A percentile compares a stretch with the other conserved stretches of the same genome.
These are phyloP conservation scores for Congeria kusceri DNA, from an alignment of 2,888 invertebrate species.

Conservation along the genomic window DNA sequence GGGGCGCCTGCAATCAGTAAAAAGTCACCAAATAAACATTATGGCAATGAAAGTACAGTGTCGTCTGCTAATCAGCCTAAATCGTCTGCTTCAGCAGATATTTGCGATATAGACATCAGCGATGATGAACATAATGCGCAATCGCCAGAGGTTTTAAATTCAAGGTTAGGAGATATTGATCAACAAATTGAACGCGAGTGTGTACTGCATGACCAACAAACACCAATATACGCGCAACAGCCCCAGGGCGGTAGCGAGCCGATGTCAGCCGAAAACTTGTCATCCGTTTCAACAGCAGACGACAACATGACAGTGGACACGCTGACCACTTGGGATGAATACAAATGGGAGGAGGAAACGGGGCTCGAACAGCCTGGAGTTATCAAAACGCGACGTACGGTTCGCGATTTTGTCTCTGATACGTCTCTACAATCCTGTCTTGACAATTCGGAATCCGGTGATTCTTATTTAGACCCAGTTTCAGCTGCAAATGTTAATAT, in stretches of 20 bases:
- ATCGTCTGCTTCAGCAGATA: slow-evolving; percentile 48
- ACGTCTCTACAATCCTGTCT: neutral
- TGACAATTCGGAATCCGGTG: neutral
- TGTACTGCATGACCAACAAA: slow-evolving; percentile 35
- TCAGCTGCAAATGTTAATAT: slow-evolving; percentile 4
- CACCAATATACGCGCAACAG: slow-evolving; percentile 28
- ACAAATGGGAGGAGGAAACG: slow-evolving; percentile 69
- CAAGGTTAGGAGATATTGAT: slow-evolving; percentile 18
- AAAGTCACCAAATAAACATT: slow-evolving; percentile 11
- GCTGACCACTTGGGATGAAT: slow-evolving; percentile 67
- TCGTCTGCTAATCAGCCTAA: slow-evolving; percentile 1
- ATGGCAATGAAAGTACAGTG: no score
- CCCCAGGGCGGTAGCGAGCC: slow-evolving; percentile 16
- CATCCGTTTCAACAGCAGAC: slow-evolving; percentile 32
- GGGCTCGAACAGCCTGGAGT: slow-evolving; percentile 60
- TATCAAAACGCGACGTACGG: slow-evolving; percentile 63
- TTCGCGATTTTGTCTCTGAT: slow-evolving; percentile 60
- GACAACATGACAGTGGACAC: slow-evolving; percentile 51
- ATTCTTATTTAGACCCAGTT: neutral
- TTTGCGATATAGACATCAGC: slow-evolving; percentile 68
- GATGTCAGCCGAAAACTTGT: slow-evolving; percentile 32
- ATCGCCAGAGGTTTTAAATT: neutral
- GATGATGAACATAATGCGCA: slow-evolving; percentile 40
- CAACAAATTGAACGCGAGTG: slow-evolving; percentile 22
- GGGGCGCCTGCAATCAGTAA: slow-evolving; percentile 3